phyloP scores from a whole-genome alignment of 1,140 invertebrate genomes.

The Drosophila azteca region DNA sequence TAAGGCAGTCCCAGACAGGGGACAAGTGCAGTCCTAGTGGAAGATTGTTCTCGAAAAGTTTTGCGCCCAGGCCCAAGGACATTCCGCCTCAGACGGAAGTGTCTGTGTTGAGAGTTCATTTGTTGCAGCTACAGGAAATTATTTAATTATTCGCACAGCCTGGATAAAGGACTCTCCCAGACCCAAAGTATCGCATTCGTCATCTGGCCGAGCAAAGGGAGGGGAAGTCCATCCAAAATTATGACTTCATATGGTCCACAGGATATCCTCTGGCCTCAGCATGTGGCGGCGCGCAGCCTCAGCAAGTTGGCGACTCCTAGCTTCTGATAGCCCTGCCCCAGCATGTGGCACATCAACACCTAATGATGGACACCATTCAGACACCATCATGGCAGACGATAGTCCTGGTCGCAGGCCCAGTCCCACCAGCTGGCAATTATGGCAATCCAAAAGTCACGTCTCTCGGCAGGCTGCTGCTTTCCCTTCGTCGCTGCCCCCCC shows the following conservation, averaged over 20 bases:
- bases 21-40: no score
- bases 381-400: slow-evolving; percentile 54
- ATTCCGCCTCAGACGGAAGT: slow-evolving; percentile 32
- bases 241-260: slow-evolving; percentile 49
- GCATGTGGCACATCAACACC: slow-evolving; percentile 64
- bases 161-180: slow-evolving; percentile 25
- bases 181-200: slow-evolving; percentile 31
- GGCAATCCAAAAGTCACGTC: slow-evolving; percentile 68
- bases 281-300: slow-evolving; percentile 32
- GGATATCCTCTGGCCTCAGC: slow-evolving; percentile 20
- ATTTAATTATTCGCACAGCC: slow-evolving; percentile 61
- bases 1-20: no score
- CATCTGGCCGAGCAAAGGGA: slow-evolving; percentile 18
- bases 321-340: slow-evolving; percentile 20
- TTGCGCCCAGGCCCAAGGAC: slow-evolving; percentile 32
- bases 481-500: slow-evolving; percentile 20
- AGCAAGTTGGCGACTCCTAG: slow-evolving; percentile 31
- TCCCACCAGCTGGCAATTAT: slow-evolving; percentile 60
- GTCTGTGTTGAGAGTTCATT: slow-evolving; percentile 58
- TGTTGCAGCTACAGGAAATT: slow-evolving; percentile 62
- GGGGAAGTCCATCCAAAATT: slow-evolving; percentile 37
- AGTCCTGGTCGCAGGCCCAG: slow-evolving; percentile 6
- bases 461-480: slow-evolving; percentile 52
- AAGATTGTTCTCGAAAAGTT: slow-evolving; percentile 48
- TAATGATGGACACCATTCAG: slow-evolving; percentile 66